Conservation (phyloP, 2,797 vertebrate species). For the Chloroceryle amazona region DNA sequence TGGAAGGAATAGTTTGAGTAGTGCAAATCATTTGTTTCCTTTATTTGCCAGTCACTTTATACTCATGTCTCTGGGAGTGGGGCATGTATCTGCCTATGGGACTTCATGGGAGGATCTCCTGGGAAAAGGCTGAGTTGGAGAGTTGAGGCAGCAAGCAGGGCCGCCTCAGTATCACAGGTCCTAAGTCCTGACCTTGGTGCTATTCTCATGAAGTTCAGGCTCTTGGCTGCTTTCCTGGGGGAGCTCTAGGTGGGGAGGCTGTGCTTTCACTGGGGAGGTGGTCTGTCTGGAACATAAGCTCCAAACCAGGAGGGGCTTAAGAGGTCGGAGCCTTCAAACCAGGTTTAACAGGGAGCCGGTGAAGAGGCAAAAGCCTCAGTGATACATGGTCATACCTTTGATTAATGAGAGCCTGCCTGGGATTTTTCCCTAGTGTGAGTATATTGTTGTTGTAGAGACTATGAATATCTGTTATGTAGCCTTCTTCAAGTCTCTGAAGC, state of each 20-base stretch:
- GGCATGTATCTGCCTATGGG: background rate
- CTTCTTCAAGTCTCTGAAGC: background rate
- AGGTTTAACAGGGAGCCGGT: background rate
- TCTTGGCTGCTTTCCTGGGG: background rate
- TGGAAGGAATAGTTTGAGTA: background rate
- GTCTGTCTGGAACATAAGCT: background rate
- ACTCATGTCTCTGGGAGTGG: background rate
- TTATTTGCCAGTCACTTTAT: background rate
- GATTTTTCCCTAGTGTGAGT: background rate
- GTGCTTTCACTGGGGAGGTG: accelerated
- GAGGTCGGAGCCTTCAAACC: background rate
- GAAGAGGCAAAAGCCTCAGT: background rate
- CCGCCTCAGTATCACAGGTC: background rate
- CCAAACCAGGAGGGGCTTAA: background rate
- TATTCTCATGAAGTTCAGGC: background rate
- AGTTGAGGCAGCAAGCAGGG: background rate
- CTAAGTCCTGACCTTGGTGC: background rate
- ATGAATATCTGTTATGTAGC: background rate
- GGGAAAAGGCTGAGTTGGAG: background rate
- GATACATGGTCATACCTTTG: background rate
- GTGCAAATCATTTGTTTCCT: background rate
- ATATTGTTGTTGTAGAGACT: background rate
- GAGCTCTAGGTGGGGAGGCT: background rate
- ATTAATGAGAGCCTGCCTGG: background rate
- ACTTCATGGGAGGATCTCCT: background rate